Evolutionary conservation across 2,888 invertebrate species (phyloP), one percentile per base, ranked within the genome.

Genomic region (Lathronympha strigana): DNA sequence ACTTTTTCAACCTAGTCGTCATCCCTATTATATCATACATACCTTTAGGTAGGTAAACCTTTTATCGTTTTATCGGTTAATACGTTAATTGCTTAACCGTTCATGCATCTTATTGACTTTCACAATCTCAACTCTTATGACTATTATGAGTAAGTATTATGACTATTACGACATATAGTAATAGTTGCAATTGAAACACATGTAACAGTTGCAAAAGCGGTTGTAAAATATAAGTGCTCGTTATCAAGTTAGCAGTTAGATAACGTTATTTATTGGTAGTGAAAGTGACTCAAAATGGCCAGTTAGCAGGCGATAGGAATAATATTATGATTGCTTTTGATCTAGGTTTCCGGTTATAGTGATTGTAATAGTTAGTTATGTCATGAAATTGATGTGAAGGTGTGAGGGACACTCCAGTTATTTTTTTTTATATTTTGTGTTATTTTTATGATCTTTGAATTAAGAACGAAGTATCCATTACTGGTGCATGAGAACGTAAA

Each of bases 201-300:
- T 57, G 55, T 55, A 57, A 57, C n/a, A 45, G 57, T 57, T 57
- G 19, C 43, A 31, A 57, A 2, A 55, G 15, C 17, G 40, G 43
- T 45, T 45, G 25, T 49, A 19, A 36, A 36, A 53, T 15, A 53
- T 51, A 36, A 53, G 36, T 53, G 53, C 13, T 31, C 31, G 45
- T 31, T 45, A 45, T 57, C 57, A 45, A 45, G 57, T 57, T 57
- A 57, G 8, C 40, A 33, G 55, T 57, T 57, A 31, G 57, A 57
- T 45, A 57, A 57, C 57, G 6, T 31, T 31, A 45, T 57, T 45
- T 57, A 57, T 31, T 57, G 57, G 21, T 8, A 57, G 57, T 57
- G 57, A 57, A 57, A 57, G 57, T 43, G 36, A 53, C 33, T n/a
- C 25, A n/a, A 45, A 57, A 57, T 9, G 21, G 31, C 45, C 43